Evolutionary conservation across 2,797 vertebrate species (phyloP), one percentile per base, ranked within the genome.

Genomic region (Tympanoctomys barrerae): DNA sequence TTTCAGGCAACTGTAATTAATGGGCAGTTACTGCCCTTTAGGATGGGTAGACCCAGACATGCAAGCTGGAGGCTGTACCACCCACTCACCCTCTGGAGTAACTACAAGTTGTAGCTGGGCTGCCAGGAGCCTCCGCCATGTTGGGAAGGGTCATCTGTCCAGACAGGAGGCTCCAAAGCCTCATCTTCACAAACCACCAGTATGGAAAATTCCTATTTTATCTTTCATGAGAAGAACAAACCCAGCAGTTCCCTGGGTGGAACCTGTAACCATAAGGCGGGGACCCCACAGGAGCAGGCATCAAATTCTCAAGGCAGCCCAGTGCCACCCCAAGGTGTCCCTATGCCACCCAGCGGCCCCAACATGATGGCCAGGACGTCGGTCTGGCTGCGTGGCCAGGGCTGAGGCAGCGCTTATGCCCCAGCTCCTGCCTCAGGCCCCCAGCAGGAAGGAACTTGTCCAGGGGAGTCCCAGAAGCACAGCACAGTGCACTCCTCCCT

Each of bases 1-100:
- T 24, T 61, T 84, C 92, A 64, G 75, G 95, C 97, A 93, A 68
- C 9, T 86, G 66, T 82, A 92, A 96, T 42, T 42, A 93, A 85
- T 7, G 7, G 83, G 73, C 88, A 21, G 62, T 54, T 70, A 89
- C 2, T 89, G 82, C 94, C 36, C 1, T 86, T 83, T 89, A 31
- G 21, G 90, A 52, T 79, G n/a, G 42, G 83, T 61, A 54, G 83
- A 24, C 42, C 85, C 64, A 88, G 81, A 91, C 83, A 90, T 52
- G 81, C 11, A 64, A 95, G 64, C 83, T 70, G 2, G 1, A 31
- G 77, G 61, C 46, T 61, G 62, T 49, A 49, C 49, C 18, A 18
- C 24, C 75, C 78, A 68, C 66, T 36, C 31, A 36, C 89, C 85
- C 78, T 12, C 68, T 31, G 7, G 80, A 82, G 14, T 94, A 96